Conservation (phyloP, 2,113 vertebrate species). For the Pedetes capensis region DNA sequence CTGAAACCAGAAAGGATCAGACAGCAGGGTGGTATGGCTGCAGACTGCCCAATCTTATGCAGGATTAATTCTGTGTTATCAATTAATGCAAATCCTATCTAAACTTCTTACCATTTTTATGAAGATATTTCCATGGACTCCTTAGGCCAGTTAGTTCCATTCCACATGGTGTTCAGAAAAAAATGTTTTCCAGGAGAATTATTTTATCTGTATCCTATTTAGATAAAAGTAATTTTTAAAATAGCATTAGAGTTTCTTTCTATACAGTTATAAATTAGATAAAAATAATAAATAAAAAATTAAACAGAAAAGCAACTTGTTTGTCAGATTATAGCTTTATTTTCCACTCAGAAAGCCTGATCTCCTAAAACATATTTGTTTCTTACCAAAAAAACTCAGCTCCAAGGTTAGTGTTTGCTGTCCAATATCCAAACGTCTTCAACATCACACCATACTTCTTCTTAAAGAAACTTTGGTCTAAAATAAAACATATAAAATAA, state of each 20-base stretch:
- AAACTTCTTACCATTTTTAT: background rate
- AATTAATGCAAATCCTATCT: background rate
- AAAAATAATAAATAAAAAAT: background rate
- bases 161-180: background rate
- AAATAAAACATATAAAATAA: constrained; percentile 25
- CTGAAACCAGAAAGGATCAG: too few relatives aligned
- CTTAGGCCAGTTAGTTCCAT: background rate
- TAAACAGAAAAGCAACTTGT: background rate
- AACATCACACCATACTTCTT: background rate
- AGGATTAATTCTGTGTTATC: background rate
- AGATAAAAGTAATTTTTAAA: background rate
- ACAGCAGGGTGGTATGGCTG: too few relatives aligned
- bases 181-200: background rate
- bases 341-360: background rate
- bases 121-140: background rate
- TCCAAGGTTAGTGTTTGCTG: background rate
- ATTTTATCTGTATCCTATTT: background rate
- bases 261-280: background rate
- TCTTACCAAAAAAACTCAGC: background rate
- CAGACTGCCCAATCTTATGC: background rate
- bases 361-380: background rate
- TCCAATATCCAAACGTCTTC: background rate
- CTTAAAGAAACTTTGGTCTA: background rate
- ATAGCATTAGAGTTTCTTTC: background rate
- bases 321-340: background rate